Base-by-base conservation (phyloP, 2,888 invertebrate species). In the Allacma fusca region DNA sequence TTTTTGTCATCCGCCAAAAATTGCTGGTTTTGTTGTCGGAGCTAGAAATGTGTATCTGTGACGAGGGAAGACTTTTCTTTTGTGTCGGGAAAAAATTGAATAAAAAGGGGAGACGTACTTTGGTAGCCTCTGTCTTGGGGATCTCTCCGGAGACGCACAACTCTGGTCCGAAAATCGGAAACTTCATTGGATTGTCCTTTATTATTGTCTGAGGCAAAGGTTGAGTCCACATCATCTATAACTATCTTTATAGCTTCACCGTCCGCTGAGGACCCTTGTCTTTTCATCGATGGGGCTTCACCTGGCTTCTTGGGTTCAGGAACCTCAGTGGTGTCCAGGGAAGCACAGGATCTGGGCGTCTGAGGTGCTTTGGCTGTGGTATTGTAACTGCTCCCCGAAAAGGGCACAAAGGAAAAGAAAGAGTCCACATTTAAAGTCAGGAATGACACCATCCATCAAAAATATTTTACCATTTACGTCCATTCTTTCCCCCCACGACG, bases 221-320 rank as follows among this genome's bases (percentile, higher is more conserved):
- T 88, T 79, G 93, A 93, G 87, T 96, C 95, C 19, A 96, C 95
- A 86, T 96, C 95, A 86, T 96, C 95, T 85, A 96, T 96, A 82
- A 96, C 95, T 83, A 96, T 96, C 86, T 95, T 93, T 85, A 96
- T 96, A 81, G 94, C 94, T 86, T 96, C 95, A 0, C 95, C 95
- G 85, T 95, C 95, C 16, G 86, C 85, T 79, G 93, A 93, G 24
- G 95, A 94, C 85, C 94, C 93, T 85, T 95, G 95, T 5, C 95
- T 80, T 79, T 83, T 84, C 68, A 84, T 81, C 19, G 68, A 78
- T 40, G 67, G 75, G 78, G 75, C 70, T 74, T 65, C 80, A 81
- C 43, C 29, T 44, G 43, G 21, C 16, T 69, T 16, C 43, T 69
- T 75, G 1, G 91, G 88, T n/a, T 62, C 67, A 1, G 76, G 76